Percentiles rank a stretch among this genome's conserved stretches.
Conservation (phyloP, 2,113 vertebrate genomes). For the Gulo gulo region DNA sequence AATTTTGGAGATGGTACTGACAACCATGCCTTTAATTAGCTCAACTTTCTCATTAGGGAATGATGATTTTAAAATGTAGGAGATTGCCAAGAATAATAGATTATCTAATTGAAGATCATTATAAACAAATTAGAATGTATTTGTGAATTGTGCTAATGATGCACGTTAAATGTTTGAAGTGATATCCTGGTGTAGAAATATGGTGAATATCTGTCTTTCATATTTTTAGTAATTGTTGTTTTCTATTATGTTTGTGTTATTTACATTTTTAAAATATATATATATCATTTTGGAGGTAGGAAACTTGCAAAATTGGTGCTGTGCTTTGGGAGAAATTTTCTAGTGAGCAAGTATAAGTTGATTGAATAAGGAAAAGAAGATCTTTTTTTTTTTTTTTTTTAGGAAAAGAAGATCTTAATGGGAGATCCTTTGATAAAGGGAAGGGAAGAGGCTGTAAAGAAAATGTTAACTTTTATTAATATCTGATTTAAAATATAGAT, state of each 20-base stretch:
- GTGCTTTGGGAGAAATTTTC: not conserved
- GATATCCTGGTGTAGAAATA: not conserved
- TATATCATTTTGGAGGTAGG: not conserved
- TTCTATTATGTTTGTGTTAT: not conserved
- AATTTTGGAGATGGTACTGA: not conserved
- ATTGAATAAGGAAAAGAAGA: not conserved
- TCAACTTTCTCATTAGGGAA: conserved; percentile 43
- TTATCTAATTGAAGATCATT: conserved; percentile 63
- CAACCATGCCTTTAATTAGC: not conserved
- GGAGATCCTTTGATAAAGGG: not conserved
- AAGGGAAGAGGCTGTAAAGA: not conserved
- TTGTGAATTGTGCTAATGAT: conserved; percentile 59
- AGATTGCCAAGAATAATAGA: conserved; percentile 38
- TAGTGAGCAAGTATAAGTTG: not conserved
- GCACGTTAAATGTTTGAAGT: conserved; percentile 36
- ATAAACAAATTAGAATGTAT: conserved; percentile 59
- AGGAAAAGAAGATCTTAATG: not conserved
- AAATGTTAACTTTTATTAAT: conserved; percentile 9
- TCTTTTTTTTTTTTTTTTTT: no score
- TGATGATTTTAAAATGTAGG: conserved; percentile 37
- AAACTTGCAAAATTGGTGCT: not conserved
- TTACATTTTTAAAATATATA: not conserved
- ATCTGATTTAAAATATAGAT: not conserved
- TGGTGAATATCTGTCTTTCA: not conserved
- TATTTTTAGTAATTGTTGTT: not conserved